Evolutionary conservation across 2,113 vertebrate genomes (phyloP).

Genomic region (Psophia crepitans): DNA sequence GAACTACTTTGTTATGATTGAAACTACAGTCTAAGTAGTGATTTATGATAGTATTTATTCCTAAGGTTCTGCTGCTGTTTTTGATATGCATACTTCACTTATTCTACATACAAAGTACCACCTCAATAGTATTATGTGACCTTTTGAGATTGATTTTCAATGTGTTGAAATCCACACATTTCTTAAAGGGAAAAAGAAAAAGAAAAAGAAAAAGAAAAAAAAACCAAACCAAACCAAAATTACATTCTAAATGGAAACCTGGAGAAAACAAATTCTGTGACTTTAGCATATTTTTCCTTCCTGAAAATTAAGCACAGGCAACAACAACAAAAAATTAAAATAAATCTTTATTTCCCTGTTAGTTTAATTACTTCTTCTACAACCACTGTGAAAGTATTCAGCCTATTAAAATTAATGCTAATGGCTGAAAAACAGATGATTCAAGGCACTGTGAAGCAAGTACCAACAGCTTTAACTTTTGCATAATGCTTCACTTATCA

Average conservation of each 20-base stretch:
- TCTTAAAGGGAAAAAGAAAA: background rate
- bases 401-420: background rate
- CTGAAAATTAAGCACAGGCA: background rate
- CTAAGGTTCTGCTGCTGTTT: background rate
- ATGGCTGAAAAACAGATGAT: background rate
- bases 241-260: background rate
- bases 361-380: background rate
- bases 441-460: background rate
- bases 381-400: background rate
- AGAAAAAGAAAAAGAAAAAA: background rate
- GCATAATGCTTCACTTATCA: background rate
- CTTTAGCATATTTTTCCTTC: background rate
- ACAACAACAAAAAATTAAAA: background rate
- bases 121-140: background rate
- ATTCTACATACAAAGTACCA: background rate
- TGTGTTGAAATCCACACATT: background rate
- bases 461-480: background rate
- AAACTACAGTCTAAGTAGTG: background rate
- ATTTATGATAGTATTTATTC: background rate
- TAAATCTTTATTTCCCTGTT: background rate
- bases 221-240: too few relatives aligned
- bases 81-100: background rate
- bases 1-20: background rate
- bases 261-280: background rate
- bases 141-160: background rate